Evolutionary conservation across 1,140 invertebrate genomes (phyloP).

Genomic region (Batillaria attramentaria): DNA sequence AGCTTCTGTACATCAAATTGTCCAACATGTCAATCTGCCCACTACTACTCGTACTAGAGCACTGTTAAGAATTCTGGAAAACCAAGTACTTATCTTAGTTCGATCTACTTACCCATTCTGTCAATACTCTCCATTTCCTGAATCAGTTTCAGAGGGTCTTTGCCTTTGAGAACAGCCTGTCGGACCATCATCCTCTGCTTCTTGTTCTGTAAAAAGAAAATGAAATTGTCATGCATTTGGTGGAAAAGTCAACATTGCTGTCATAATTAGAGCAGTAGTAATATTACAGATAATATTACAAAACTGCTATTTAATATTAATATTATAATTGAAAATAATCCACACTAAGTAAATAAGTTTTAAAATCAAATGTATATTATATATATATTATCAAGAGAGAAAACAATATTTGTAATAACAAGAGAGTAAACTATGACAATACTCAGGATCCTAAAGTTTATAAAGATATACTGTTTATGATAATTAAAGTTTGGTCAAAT

Average conservation of each 20-base stretch:
- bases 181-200: constrained; percentile 95
- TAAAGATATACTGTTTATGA: no score
- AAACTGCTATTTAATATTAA: constrained; percentile 27
- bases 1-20: no score
- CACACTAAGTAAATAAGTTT: not conserved
- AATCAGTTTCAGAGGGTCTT: constrained; percentile 94
- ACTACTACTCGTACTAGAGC: no score
- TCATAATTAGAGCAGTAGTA: no score
- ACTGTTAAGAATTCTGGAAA: no score
- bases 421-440: not conserved
- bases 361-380: not conserved
- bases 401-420: not conserved
- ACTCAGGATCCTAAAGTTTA: not conserved
- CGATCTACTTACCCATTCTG: constrained; percentile 87
- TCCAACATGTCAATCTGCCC: no score
- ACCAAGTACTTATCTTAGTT: constrained; percentile 2
- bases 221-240: no score
- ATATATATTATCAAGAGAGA: not conserved
- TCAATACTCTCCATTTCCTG: constrained; percentile 98
- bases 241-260: no score
- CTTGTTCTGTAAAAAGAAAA: constrained; percentile 80
- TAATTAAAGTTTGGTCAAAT: not conserved
- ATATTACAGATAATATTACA: no score
- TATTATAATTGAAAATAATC: not conserved
- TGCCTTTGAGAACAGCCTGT: constrained; percentile 97